A percentile compares a stretch with the other conserved stretches of the same genome.
Evolutionary conservation across 2,113 vertebrate species (phyloP).

Genomic region (Geothlypis trichas): DNA sequence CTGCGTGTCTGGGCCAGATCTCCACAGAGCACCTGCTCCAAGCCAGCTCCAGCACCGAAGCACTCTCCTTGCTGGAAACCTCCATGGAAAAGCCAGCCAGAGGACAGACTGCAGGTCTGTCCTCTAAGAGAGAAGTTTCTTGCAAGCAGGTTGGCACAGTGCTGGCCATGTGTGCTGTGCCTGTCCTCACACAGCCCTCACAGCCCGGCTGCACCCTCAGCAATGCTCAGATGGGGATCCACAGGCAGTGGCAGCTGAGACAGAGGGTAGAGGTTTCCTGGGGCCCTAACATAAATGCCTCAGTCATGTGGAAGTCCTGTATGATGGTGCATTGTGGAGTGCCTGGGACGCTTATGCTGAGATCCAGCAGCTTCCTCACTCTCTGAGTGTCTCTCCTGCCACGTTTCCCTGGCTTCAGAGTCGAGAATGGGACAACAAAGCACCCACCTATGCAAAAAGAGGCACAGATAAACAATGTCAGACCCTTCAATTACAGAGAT

Average conservation of each 20-base stretch:
- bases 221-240: fast-evolving
- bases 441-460: neutral
- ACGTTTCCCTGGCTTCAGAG: neutral
- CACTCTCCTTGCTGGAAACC: neutral
- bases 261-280: neutral
- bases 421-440: neutral
- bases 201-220: neutral
- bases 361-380: neutral
- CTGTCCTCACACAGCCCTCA: neutral
- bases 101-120: neutral
- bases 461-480: neutral
- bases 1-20: neutral
- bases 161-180: fast-evolving
- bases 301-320: neutral
- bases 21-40: fast-evolving
- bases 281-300: neutral
- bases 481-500: neutral
- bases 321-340: fast-evolving
- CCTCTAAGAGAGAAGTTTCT: neutral
- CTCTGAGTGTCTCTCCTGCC: neutral
- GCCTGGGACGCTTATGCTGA: neutral
- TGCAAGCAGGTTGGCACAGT: fast-evolving
- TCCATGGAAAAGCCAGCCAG: neutral
- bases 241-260: neutral
- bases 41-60: neutral